Conservation (phyloP, 2,888 invertebrate genomes). For the Phorcus lineatus region DNA sequence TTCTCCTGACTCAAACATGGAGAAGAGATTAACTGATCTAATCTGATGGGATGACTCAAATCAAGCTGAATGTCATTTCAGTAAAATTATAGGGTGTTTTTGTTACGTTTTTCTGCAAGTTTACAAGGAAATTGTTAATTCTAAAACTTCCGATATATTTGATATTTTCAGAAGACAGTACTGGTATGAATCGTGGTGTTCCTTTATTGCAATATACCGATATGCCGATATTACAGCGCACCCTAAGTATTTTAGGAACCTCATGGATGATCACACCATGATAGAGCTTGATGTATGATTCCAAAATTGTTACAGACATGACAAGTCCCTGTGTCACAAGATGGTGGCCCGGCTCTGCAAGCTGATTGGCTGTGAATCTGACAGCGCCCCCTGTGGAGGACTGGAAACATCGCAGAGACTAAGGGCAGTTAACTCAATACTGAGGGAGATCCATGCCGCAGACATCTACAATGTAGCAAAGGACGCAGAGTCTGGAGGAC, state of each 20-base stretch:
- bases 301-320: neutral
- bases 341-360: conserved; percentile 41
- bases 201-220: too few relatives aligned
- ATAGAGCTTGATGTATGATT: too few relatives aligned
- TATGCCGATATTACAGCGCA: too few relatives aligned
- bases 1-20: conserved; percentile 13
- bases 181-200: too few relatives aligned
- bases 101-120: too few relatives aligned
- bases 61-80: too few relatives aligned
- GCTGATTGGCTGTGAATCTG: conserved; percentile 42
- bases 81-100: too few relatives aligned
- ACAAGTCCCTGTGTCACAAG: conserved; percentile 35
- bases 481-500: conserved; percentile 41
- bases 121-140: too few relatives aligned
- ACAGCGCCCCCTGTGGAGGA: conserved; percentile 28
- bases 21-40: conserved; percentile 15
- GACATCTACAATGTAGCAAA: conserved; percentile 45
- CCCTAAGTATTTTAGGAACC: too few relatives aligned
- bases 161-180: too few relatives aligned
- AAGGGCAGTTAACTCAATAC: conserved; percentile 32
- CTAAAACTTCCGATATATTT: too few relatives aligned
- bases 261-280: too few relatives aligned
- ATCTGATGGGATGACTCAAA: neutral
- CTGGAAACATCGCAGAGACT: conserved; percentile 31
- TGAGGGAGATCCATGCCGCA: conserved; percentile 34